Conservation (phyloP, 2,888 invertebrate species). For the Dexiosoma caninum region DNA sequence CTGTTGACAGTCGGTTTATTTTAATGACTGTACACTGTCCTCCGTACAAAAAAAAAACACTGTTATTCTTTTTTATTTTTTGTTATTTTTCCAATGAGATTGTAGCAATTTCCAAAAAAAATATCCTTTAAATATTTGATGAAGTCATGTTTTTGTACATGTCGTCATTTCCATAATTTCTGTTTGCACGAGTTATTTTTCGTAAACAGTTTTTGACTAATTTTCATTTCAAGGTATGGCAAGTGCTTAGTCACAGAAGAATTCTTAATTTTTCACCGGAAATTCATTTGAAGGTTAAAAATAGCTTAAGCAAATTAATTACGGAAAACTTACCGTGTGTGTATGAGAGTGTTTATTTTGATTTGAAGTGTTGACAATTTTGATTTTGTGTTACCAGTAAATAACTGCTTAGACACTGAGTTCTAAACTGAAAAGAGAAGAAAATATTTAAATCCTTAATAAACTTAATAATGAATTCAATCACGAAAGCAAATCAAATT, state of each 20-base stretch:
- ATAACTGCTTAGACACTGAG: background rate
- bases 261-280: too few species aligned
- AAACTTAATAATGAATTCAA: too few species aligned
- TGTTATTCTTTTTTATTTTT: too few species aligned
- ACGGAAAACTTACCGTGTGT: conserved; percentile 25
- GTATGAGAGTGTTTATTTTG: conserved; percentile 26
- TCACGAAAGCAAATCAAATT: too few species aligned
- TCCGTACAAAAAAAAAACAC: too few species aligned
- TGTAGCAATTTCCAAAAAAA: background rate
- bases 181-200: background rate
- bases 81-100: background rate
- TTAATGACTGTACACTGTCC: too few species aligned
- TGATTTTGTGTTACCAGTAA: conserved; percentile 19
- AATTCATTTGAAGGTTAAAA: background rate
- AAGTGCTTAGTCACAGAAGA: background rate
- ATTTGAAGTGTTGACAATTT: conserved; percentile 27
- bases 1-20: too few species aligned
- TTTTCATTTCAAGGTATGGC: background rate
- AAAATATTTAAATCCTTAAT: background rate
- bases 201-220: background rate
- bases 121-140: background rate
- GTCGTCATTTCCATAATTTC: background rate
- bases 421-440: conserved; percentile 19
- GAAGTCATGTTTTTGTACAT: background rate
- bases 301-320: background rate